A percentile compares a stretch with the other conserved stretches of the same genome.
Evolutionary conservation across 2,113 vertebrate species (phyloP).

Genomic region (Ciconia maguari): DNA sequence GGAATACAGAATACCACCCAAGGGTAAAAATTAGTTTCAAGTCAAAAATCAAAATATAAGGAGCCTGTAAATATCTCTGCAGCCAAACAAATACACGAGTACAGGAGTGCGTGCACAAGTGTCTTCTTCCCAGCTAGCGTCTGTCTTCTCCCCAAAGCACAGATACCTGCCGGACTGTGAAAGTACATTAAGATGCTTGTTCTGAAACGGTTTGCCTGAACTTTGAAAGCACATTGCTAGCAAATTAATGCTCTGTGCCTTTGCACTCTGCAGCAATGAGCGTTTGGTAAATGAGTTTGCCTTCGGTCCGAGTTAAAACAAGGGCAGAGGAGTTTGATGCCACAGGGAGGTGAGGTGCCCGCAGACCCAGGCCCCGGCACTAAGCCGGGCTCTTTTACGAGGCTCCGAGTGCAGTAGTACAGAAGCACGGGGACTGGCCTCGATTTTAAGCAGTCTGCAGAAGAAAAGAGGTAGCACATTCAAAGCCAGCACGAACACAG

Average conservation of each 20-base stretch:
- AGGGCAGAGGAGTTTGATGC: neutral
- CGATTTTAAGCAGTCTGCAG: neutral
- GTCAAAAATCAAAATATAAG: neutral
- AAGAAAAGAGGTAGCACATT: neutral
- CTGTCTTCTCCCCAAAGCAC: neutral
- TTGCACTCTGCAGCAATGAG: neutral
- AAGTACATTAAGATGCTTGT: no score
- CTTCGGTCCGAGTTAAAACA: neutral
- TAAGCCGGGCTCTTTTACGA: neutral
- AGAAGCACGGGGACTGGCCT: no score
- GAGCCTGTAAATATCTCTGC: neutral
- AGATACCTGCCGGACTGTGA: neutral
- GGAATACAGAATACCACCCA: neutral
- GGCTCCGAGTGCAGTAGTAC: neutral
- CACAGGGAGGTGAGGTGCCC: neutral
- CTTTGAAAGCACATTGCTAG: neutral
- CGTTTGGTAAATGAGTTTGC: neutral
- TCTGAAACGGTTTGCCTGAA: neutral
- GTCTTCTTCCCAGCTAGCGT: no score
- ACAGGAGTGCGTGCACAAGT: accelerated
- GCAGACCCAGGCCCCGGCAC: neutral
- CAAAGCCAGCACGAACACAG: neutral
- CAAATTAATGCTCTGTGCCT: neutral
- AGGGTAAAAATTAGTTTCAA: neutral
- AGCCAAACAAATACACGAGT: neutral